Percentiles rank a stretch among this genome's conserved stretches.
phyloP scores from a whole-genome alignment of 1,140 invertebrate genomes.

The Arctopsyche grandis region DNA sequence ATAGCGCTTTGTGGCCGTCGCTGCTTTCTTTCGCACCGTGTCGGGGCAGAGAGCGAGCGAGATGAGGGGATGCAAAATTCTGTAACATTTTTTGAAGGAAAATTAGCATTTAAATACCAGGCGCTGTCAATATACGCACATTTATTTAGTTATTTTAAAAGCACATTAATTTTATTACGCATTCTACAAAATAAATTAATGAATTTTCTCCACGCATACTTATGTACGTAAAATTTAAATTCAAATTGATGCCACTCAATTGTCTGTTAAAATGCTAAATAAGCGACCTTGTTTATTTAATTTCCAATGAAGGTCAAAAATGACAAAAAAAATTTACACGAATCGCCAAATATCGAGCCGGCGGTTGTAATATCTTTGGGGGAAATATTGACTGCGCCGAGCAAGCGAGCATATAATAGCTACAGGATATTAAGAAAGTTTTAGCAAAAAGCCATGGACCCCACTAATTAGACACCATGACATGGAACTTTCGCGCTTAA shows the following conservation, averaged over 20 bases:
- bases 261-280: too few species aligned
- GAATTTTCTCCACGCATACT: too few species aligned
- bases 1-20: conserved; percentile 3
- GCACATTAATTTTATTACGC: background rate
- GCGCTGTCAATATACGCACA: conserved; percentile 17
- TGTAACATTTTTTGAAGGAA: conserved; percentile 27
- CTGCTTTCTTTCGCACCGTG: conserved; percentile 2
- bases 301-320: too few species aligned
- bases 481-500: conserved; percentile 38
- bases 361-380: too few species aligned
- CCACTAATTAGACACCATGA: conserved; percentile 42
- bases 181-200: too few species aligned
- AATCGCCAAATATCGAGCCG: too few species aligned
- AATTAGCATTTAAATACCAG: conserved; percentile 41
- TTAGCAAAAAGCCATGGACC: conserved; percentile 37
- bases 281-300: too few species aligned
- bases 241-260: too few species aligned
- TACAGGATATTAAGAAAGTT: conserved; percentile 47
- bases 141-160: background rate
- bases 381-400: conserved; percentile 18
- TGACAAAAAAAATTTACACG: too few species aligned
- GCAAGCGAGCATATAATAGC: conserved; percentile 39
- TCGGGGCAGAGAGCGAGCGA: background rate
- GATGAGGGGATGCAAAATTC: background rate
- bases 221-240: too few species aligned